Evolutionary conservation across 2,888 invertebrate genomes (phyloP), one percentile per base, ranked within the genome.

Genomic region (Yponomeuta evonymella): DNA sequence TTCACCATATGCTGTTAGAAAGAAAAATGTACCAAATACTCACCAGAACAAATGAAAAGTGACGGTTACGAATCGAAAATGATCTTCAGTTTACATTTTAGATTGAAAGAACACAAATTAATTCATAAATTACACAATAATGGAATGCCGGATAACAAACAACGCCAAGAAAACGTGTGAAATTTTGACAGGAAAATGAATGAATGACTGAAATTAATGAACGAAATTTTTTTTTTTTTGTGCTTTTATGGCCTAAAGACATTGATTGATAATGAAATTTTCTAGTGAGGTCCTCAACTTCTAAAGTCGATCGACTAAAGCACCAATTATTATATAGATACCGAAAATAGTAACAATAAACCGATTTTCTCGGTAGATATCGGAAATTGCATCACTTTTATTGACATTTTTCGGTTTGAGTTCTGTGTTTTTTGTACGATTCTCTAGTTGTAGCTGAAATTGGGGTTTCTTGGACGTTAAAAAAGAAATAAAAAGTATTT

Each of bases 81-180:
- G 74, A 78, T 77, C 81, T 80, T 79, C 77, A 79, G 82, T 81
- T 85, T 84, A 88, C 87, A 88, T 88, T 88, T 88, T 88, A 89
- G 82, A 82, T 83, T 79, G 82, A 80, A 84, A 81, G 77, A 82
- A 80, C 81, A 75, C 77, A 85, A 85, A 86, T 82, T 83, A 86
- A 83, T 79, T 79, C 66, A 77, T 83, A 83, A 85, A 85, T 77
- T 85, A 81, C 79, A 82, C 80, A 82, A 86, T 86, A 88, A 88
- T 83, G 78, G 81, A 87, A 89, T 82, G 83, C 90, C 90, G 90
- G 88, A 84, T 84, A 84, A 85, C 86, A 89, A 88, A 89, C 87
- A 90, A 90, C 89, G 91, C 90, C 87, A 88, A 88, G 89, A 89
- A 90, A 90, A 91, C 90, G 91, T 90, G 90, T 89, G 86, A 81